Conservation (phyloP, 2,113 vertebrate genomes). For the Macrotus californicus region DNA sequence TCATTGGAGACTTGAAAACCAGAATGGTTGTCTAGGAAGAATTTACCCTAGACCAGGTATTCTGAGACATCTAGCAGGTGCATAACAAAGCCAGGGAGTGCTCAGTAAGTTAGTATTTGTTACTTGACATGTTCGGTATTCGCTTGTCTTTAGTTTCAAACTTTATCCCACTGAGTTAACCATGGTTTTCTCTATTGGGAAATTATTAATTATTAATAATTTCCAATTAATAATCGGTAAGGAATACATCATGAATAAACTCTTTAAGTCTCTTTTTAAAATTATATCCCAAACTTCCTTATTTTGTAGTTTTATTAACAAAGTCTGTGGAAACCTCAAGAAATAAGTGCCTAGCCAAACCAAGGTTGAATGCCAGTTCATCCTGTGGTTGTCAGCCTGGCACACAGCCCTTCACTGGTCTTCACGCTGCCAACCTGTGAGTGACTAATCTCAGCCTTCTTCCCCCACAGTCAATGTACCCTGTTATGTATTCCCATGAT, state of each 20-base stretch:
- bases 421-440: not conserved
- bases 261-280: not conserved
- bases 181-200: not conserved
- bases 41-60: not conserved
- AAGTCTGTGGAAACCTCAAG: not conserved
- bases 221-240: not conserved
- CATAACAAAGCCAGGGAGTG: not conserved
- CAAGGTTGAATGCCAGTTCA: not conserved
- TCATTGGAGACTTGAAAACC: not conserved
- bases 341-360: not conserved
- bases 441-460: conserved; percentile 54
- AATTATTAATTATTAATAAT: conserved; percentile 11
- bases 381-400: not conserved
- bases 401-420: not conserved
- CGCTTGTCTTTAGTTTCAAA: not conserved
- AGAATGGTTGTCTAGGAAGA: not conserved
- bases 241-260: not conserved
- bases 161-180: not conserved
- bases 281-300: not conserved
- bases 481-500: conserved; percentile 28
- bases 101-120: not conserved
- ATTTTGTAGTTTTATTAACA: not conserved
- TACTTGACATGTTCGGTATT: not conserved
- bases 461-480: conserved; percentile 43
- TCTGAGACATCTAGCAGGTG: not conserved